Evolutionary conservation across 2,888 invertebrate species (phyloP), one percentile per base, ranked within the genome.

Genomic region (Chymomyza procnemis): DNA sequence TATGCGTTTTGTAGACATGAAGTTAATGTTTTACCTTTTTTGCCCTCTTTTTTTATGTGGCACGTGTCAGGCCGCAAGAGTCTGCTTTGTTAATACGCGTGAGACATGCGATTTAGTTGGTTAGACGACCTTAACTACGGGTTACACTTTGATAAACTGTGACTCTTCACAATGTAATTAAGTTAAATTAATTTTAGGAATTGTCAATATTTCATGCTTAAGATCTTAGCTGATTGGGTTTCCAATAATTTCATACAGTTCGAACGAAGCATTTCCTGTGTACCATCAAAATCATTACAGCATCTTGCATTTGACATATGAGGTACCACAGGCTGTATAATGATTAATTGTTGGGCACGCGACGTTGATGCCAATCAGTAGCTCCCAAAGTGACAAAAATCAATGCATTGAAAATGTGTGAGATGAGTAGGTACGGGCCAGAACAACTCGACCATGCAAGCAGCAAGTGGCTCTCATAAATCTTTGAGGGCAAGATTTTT

Each of bases 361-460:
- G 73, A 79, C 79, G 67, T 65, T 47, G 66, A 82, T 85, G 85
- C 82, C 85, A 78, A 85, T 85, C 85, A 68, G 6, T 66, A 58
- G 50, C 62, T 65, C 50, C 64, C 66, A 80, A 79, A 84, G 81
- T 82, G 85, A 79, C 81, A 83, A 82, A 85, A 83, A 83, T 83
- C 83, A 83, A 83, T 83, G 81, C 79, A 67, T 83, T 66, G 85
- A 72, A 69, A 83, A 81, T 79, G 81, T 83, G 84, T 64, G 80
- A 80, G 83, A 71, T 66, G 66, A 62, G 71, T 81, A 70, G 69
- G 69, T 71, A 66, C 52, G 18, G 18, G 4, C 18, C 58, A 30
- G 67, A n/a, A 46, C 61, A 58, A 62, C 30, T 64, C 68, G 61
- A 73, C 73, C 72, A 72, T 64, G 67, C 73, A 69, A n/a, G 8